Evolutionary conservation across 2,113 vertebrate species (phyloP).

Genomic region (Heliornis fulica): DNA sequence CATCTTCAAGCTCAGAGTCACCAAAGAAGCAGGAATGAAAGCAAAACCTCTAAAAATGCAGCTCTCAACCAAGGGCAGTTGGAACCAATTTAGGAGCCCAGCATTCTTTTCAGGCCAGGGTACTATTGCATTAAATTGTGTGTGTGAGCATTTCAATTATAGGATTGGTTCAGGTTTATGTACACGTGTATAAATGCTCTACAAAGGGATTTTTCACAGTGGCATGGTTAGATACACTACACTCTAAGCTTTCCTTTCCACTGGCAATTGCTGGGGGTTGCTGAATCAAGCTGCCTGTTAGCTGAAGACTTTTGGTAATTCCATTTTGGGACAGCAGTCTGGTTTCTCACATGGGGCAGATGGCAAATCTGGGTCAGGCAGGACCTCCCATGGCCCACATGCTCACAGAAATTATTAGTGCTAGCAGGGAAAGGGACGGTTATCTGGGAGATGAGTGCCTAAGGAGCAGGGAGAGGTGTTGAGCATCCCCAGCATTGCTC

Average conservation of each 20-base stretch:
- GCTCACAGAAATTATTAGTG: rapidly evolving
- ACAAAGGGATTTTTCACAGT: neutral
- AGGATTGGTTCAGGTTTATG: neutral
- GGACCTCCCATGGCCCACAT: rapidly evolving
- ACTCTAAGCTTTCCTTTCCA: neutral
- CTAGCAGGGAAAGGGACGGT: neutral
- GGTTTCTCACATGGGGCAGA: neutral
- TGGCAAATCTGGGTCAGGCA: neutral
- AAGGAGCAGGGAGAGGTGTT: neutral
- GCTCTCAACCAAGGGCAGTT: neutral
- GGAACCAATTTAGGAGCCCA: neutral
- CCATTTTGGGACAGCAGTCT: neutral
- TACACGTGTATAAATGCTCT: neutral
- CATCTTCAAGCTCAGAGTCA: neutral
- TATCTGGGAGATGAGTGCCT: rapidly evolving
- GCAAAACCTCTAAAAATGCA: neutral
- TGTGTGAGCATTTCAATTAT: neutral
- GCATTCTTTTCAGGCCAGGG: neutral
- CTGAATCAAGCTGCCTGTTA: neutral
- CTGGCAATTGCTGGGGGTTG: neutral
- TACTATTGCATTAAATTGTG: neutral
- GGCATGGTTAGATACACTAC: neutral
- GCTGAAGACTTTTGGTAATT: neutral
- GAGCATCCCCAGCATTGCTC: neutral
- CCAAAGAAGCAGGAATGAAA: neutral